Conservation (phyloP, 2,888 invertebrate genomes). For the Scaptomyza polygonia region DNA sequence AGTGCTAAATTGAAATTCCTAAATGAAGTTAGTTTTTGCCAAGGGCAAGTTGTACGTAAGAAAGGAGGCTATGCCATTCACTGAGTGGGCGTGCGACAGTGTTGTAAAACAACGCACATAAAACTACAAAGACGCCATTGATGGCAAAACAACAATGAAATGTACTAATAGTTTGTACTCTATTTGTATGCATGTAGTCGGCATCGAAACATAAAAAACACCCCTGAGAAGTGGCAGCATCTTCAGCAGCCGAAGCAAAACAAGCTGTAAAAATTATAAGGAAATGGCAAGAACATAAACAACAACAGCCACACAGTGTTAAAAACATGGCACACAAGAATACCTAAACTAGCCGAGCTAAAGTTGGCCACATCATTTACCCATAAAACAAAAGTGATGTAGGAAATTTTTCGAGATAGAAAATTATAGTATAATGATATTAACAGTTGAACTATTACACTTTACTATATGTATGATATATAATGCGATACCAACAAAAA, state of each 20-base stretch:
- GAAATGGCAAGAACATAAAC: constrained; percentile 62
- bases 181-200: constrained; percentile 19
- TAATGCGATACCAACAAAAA: no score
- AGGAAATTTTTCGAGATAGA: neutral
- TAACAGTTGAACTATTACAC: no score
- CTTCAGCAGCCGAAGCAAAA: constrained; percentile 54
- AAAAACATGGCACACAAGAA: constrained; percentile 37
- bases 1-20: constrained; percentile 81
- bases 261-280: constrained; percentile 77
- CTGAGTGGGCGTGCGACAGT: constrained; percentile 47
- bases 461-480: no score
- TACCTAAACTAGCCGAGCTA: constrained; percentile 36
- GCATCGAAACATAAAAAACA: constrained; percentile 46
- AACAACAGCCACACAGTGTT: constrained; percentile 40
- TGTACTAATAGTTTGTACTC: constrained; percentile 64
- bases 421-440: no score
- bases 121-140: constrained; percentile 59
- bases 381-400: constrained; percentile 22
- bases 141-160: constrained; percentile 59
- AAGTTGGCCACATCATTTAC: constrained; percentile 57
- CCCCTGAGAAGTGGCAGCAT: constrained; percentile 29
- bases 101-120: constrained; percentile 66
- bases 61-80: constrained; percentile 17
- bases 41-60: constrained; percentile 48
- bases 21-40: constrained; percentile 78